Evolutionary conservation across 2,888 invertebrate species (phyloP), one percentile per base, ranked within the genome.

Genomic region (Pharmacophagus antenor): DNA sequence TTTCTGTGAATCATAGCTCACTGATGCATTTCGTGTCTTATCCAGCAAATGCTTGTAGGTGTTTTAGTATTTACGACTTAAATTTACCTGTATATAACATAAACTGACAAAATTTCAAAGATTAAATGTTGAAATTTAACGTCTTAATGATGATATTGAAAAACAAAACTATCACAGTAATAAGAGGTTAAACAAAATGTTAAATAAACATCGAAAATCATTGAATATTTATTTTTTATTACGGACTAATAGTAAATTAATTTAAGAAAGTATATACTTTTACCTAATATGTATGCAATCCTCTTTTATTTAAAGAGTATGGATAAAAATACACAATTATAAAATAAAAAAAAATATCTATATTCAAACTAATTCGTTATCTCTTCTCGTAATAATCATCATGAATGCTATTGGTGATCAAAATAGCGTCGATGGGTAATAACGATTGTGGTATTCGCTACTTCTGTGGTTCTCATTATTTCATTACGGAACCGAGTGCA

Each of bases 401-500:
- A 44, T 18, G 18, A 2, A n/a, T 8, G 2, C 47, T 21, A 22
- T 47, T 47, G 22, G 15, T 47, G 47, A 10, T 47, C 22, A 47
- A 47, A 47, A 47, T 47, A 66, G 65, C 61, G 69, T 61, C 60
- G 18, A 68, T 66, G 18, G 49, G 22, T 17, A 49, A 80, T 81
- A 77, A 80, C 68, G 70, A 76, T 70, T 75, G 78, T 78, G 20
- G 44, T 51, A 51, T 76, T 64, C 66, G 63, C 63, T 49, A 66
- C 65, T 68, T 72, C 22, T 73, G 73, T 72, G 65, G 65, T 77
- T 44, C 64, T 77, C 76, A 85, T 85, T 84, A 84, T 79, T 84
- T 78, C 78, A 84, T 83, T 84, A 84, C 81, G 77, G 70, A 62
- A 84, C 80, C 79, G 69, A 63, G 67, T 64, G 71, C 71, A 70